Conservation (phyloP, 2,888 invertebrate genomes). For the Tenodera sinensis region DNA sequence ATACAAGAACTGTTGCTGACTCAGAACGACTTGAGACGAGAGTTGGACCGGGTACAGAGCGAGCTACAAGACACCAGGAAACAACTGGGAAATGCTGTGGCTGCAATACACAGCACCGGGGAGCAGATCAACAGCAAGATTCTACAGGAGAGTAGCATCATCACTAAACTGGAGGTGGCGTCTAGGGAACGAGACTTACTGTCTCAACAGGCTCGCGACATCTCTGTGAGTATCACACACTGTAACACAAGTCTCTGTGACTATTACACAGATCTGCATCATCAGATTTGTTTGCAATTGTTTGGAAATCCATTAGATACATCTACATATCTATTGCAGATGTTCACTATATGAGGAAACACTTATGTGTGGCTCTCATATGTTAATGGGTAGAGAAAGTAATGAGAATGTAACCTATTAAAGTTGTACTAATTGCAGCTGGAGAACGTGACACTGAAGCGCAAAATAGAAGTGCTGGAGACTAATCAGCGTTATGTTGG, state of each 20-base stretch:
- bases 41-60: slow-evolving; percentile 16
- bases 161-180: slow-evolving; percentile 12
- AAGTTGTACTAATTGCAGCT: not conserved
- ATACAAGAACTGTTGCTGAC: slow-evolving; percentile 16
- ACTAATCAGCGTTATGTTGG: slow-evolving; percentile 11
- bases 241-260: too few species aligned
- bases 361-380: too few species aligned
- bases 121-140: slow-evolving; percentile 16
- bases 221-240: not conserved
- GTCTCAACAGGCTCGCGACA: not conserved
- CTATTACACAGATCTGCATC: too few species aligned
- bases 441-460: slow-evolving; percentile 21
- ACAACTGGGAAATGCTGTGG: slow-evolving; percentile 22
- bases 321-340: too few species aligned
- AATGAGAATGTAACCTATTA: too few species aligned
- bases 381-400: too few species aligned
- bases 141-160: not conserved
- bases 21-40: slow-evolving; percentile 15
- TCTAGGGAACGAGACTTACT: slow-evolving; percentile 22
- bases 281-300: too few species aligned
- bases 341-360: too few species aligned
- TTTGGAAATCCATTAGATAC: too few species aligned
- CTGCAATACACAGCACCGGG: slow-evolving; percentile 16
- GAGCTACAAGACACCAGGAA: slow-evolving; percentile 8
- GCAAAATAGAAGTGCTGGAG: slow-evolving; percentile 21